These are phyloP conservation scores for Furnarius figulus DNA, from an alignment of 2,113 vertebrate species.

Conservation along the genomic window DNA sequence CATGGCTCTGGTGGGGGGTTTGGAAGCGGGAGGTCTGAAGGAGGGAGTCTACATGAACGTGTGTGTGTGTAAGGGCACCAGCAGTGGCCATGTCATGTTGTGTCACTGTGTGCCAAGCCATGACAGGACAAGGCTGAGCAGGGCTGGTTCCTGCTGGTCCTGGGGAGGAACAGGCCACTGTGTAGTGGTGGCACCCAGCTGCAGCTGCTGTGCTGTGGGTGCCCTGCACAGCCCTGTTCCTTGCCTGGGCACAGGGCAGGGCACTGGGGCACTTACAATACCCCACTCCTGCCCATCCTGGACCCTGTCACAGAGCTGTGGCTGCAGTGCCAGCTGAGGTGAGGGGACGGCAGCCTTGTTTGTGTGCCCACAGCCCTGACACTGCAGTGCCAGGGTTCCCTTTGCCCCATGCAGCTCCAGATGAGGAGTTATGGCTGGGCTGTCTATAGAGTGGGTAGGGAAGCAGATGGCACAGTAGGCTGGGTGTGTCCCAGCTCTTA, in stretches of 20 bases:
- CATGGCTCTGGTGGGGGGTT: neutral
- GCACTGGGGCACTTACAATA: rapidly evolving
- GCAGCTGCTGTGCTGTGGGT: rapidly evolving
- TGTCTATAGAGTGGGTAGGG: neutral
- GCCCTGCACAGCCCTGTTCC: neutral
- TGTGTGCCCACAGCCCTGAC: neutral
- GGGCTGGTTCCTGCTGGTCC: neutral
- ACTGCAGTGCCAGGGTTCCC: rapidly evolving
- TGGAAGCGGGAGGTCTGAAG: rapidly evolving
- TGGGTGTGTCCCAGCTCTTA: neutral
- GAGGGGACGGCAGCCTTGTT: neutral
- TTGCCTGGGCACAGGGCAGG: neutral
- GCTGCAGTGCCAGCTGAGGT: neutral
- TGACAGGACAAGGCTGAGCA: neutral
- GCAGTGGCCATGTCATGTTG: neutral
- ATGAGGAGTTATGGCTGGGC: rapidly evolving
- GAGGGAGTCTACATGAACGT: rapidly evolving
- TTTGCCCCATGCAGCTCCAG: rapidly evolving
- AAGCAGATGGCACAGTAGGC: neutral
- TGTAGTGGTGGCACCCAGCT: rapidly evolving
- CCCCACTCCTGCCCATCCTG: rapidly evolving
- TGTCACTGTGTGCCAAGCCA: rapidly evolving
- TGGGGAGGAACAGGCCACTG: neutral
- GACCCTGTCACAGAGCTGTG: rapidly evolving
- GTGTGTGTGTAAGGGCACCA: neutral